These are phyloP conservation scores for Oopsacas minuta DNA, from an alignment of 37 sponge, comb jelly and placozoan genomes.

Conservation along the genomic window DNA sequence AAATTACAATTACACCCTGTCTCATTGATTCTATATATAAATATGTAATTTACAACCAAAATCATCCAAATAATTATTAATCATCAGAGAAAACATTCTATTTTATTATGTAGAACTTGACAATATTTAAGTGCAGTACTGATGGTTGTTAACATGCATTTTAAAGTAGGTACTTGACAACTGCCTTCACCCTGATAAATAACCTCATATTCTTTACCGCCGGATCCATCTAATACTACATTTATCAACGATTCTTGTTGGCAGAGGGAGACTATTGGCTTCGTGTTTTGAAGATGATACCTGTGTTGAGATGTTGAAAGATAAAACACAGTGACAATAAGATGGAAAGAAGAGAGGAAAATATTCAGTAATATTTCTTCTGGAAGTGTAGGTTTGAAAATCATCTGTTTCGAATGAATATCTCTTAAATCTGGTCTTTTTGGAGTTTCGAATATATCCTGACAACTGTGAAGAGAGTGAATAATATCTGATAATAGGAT, in stretches of 20 bases:
- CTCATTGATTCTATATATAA: no score
- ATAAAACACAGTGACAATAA: not conserved
- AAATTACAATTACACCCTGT: no score
- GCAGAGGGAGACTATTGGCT: not conserved
- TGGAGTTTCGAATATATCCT: conserved; percentile 4
- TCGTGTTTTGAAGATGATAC: not conserved
- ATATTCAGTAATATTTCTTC: not conserved
- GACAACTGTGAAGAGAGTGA: not conserved
- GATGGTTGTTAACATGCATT: not conserved
- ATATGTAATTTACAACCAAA: no score
- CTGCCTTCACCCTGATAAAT: not conserved
- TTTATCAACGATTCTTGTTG: not conserved
- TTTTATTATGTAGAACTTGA: not conserved
- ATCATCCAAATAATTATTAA: no score
- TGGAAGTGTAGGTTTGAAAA: not conserved
- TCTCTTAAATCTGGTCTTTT: not conserved
- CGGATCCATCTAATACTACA: not conserved
- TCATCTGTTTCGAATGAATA: not conserved
- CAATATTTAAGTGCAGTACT: not conserved
- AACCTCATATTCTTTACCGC: not conserved
- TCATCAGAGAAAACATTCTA: no score
- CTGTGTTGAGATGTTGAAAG: not conserved
- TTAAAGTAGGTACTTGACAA: not conserved
- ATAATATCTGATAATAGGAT: not conserved
- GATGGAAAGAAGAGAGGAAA: not conserved